Conservation (phyloP, 2,797 vertebrate species). For the Limnodromus scolopaceus region DNA sequence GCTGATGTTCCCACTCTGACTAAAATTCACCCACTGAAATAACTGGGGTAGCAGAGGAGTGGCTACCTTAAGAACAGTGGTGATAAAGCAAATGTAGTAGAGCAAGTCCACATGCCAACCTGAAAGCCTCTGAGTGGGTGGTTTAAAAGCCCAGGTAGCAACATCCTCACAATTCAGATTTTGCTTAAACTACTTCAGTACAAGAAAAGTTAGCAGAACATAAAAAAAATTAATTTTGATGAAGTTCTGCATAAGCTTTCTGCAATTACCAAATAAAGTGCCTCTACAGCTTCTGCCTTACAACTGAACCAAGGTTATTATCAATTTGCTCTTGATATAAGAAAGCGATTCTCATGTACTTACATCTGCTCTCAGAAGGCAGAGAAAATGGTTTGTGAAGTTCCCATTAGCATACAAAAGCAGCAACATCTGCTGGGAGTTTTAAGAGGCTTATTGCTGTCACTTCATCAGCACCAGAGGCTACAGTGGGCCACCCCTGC, state of each 20-base stretch:
- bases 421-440: constrained; percentile 48
- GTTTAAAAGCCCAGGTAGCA: neutral
- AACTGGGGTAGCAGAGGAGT: neutral
- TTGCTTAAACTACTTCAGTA: constrained; percentile 56
- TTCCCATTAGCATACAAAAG: constrained; percentile 64
- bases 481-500: constrained; percentile 23
- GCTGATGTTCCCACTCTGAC: neutral
- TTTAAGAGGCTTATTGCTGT: constrained; percentile 49
- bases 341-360: constrained; percentile 25
- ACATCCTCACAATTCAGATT: constrained; percentile 1
- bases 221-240: constrained; percentile 67
- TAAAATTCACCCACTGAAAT: neutral
- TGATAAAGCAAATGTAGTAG: neutral
- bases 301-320: constrained; percentile 55
- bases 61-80: neutral
- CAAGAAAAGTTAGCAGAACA: constrained; percentile 62
- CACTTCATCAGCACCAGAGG: neutral
- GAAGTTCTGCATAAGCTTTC: constrained; percentile 57
- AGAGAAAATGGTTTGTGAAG: constrained; percentile 56
- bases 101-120: neutral
- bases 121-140: neutral
- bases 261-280: constrained; percentile 50
- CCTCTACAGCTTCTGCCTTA: constrained; percentile 51
- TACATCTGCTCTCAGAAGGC: constrained; percentile 65
- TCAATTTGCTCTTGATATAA: constrained; percentile 72